These are phyloP conservation scores for Chironomus riparius DNA, from an alignment of 2,888 invertebrate genomes.

Conservation along the genomic window DNA sequence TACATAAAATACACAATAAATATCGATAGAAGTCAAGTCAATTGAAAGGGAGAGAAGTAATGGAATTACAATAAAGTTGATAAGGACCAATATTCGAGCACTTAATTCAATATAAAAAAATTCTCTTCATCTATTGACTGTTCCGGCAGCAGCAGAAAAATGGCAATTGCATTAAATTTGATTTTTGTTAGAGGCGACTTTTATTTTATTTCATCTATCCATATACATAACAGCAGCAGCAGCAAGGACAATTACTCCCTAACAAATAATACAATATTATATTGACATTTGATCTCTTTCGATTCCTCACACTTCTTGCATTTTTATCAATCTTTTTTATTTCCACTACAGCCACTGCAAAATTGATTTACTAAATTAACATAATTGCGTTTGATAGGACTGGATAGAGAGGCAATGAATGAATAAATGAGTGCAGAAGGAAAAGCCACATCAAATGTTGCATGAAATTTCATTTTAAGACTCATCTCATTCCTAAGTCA, in stretches of 20 bases:
- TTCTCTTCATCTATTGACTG: not conserved
- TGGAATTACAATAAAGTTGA: slow-evolving; percentile 8
- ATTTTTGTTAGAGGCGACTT: slow-evolving; percentile 18
- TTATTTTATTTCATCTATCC: not conserved
- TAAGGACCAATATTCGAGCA: slow-evolving; percentile 7
- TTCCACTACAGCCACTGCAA: not conserved
- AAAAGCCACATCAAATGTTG: slow-evolving; percentile 22
- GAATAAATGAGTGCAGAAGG: not conserved
- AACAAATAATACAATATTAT: not conserved
- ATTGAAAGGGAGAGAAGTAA: not conserved
- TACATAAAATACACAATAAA: too few relatives aligned
- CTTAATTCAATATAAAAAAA: slow-evolving; percentile 21
- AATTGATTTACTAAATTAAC: slow-evolving; percentile 25
- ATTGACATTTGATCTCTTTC: slow-evolving; percentile 8
- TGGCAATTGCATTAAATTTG: slow-evolving; percentile 24
- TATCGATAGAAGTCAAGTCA: too few relatives aligned
- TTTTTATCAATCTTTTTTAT: slow-evolving; percentile 19
- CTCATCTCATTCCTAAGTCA: not conserved
- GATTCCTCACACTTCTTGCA: not conserved
- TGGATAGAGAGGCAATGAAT: not conserved
- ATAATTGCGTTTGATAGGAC: slow-evolving; percentile 19
- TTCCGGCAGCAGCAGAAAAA: not conserved
- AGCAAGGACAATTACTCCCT: not conserved
- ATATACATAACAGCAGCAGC: not conserved
- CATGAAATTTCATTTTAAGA: slow-evolving; percentile 9